These are phyloP conservation scores for Streptopelia turtur DNA, from an alignment of 2,797 vertebrate species.

Conservation along the genomic window DNA sequence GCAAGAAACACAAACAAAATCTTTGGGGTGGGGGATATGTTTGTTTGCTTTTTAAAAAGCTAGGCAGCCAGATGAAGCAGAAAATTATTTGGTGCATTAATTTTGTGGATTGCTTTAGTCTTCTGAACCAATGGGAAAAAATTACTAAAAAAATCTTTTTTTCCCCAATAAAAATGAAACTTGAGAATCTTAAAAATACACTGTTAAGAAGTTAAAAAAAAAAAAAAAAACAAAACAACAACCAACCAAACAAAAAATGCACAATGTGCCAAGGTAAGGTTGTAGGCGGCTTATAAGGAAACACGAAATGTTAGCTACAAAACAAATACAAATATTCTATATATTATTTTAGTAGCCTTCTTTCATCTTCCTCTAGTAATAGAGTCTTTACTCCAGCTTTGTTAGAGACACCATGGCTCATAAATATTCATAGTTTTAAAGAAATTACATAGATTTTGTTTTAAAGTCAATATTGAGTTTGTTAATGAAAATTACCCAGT, in stretches of 20 bases:
- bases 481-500: slow-evolving; percentile 75
- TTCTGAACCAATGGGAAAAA: not conserved
- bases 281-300: not conserved
- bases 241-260: not conserved
- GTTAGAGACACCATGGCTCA: slow-evolving; percentile 11
- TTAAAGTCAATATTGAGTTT: slow-evolving; percentile 79
- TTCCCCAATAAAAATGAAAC: slow-evolving; percentile 27
- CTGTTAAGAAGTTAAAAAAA: slow-evolving; percentile 8
- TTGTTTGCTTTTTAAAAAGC: not conserved
- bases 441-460: slow-evolving; percentile 67
- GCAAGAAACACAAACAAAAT: not conserved
- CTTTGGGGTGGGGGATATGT: not conserved
- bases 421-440: slow-evolving; percentile 71
- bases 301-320: not conserved
- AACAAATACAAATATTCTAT: not conserved
- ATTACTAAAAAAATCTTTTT: not conserved
- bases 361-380: slow-evolving; percentile 53
- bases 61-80: slow-evolving; percentile 62
- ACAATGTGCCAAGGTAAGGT: not conserved
- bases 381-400: slow-evolving; percentile 49
- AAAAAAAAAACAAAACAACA: no score
- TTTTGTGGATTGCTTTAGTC: slow-evolving; percentile 47
- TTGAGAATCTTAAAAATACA: slow-evolving; percentile 53
- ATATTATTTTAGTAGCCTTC: not conserved
- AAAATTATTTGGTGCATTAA: slow-evolving; percentile 62